A percentile compares a stretch with the other conserved stretches of the same genome.
Conservation (phyloP, 2,797 vertebrate species). For the Graptemys geographica region DNA sequence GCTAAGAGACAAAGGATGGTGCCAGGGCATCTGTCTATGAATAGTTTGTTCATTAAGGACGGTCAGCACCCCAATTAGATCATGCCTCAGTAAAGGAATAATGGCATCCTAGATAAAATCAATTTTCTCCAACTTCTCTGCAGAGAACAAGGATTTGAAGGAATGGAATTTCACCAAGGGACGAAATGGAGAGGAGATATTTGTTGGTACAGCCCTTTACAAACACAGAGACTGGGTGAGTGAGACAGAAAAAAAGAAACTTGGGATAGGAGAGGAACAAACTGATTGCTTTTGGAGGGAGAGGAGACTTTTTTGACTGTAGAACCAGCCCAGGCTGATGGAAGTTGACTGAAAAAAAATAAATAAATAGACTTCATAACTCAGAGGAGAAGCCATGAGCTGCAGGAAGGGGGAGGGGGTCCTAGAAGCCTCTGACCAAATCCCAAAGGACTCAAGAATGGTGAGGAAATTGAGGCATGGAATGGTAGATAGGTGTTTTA, state of each 20-base stretch:
- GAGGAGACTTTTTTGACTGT: not conserved
- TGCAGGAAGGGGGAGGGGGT: not conserved
- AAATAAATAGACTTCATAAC: not conserved
- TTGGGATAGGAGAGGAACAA: not conserved
- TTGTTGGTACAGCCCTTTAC: not conserved
- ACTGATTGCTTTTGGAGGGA: not conserved
- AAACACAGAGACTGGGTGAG: not conserved
- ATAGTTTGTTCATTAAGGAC: not conserved
- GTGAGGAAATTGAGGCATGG: not conserved
- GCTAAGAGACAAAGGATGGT: not conserved
- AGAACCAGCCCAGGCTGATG: not conserved
- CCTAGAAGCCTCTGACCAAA: not conserved
- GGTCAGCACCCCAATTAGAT: not conserved
- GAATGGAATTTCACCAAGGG: not conserved
- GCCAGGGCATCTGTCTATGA: not conserved
- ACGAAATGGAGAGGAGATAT: not conserved
- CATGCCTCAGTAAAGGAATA: not conserved
- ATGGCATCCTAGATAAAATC: not conserved
- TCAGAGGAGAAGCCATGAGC: not conserved
- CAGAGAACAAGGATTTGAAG: not conserved
- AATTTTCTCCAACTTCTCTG: not conserved
- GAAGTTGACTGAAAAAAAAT: not conserved
- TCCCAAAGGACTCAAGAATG: not conserved
- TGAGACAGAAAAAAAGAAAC: not conserved
- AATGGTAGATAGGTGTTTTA: not conserved